phyloP scores from a whole-genome alignment of 2,797 vertebrate species.

The Anas capensis region DNA sequence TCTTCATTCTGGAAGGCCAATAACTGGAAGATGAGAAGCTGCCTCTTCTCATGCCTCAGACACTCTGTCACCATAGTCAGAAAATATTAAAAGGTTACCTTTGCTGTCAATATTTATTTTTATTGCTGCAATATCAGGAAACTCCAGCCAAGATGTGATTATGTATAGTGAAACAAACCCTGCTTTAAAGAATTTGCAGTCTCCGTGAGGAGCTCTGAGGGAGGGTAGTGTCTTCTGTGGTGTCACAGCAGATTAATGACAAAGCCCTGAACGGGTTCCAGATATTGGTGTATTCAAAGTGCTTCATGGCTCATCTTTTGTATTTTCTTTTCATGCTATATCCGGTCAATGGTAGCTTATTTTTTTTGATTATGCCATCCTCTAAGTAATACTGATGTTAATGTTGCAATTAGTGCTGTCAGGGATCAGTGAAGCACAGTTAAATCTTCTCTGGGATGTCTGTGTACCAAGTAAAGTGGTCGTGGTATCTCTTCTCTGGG shows the following conservation, averaged over 20 bases:
- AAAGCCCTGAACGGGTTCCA: neutral
- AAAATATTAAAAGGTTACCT: slow-evolving; percentile 8
- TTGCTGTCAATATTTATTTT: neutral
- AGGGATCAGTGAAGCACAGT: neutral
- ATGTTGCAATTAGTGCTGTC: slow-evolving; percentile 23
- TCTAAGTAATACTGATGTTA: slow-evolving; percentile 11
- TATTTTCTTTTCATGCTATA: neutral
- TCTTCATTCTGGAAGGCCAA: neutral
- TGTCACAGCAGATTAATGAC: neutral
- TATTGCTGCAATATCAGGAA: neutral
- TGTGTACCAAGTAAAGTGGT: neutral
- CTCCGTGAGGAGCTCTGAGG: slow-evolving; percentile 11
- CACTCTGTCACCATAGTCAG: neutral
- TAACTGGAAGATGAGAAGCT: neutral
- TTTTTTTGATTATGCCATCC: slow-evolving; percentile 1
- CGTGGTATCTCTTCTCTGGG: neutral
- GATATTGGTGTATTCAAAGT: neutral
- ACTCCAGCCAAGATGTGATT: neutral
- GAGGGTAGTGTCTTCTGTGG: neutral
- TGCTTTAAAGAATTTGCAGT: neutral
- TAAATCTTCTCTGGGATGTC: slow-evolving; percentile 37
- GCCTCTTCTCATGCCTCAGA: slow-evolving; percentile 41
- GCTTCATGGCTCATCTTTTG: neutral
- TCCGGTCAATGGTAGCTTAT: neutral
- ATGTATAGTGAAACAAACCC: neutral